These are phyloP conservation scores for Watsonalla cultraria DNA, from an alignment of 2,888 invertebrate species.

Conservation along the genomic window DNA sequence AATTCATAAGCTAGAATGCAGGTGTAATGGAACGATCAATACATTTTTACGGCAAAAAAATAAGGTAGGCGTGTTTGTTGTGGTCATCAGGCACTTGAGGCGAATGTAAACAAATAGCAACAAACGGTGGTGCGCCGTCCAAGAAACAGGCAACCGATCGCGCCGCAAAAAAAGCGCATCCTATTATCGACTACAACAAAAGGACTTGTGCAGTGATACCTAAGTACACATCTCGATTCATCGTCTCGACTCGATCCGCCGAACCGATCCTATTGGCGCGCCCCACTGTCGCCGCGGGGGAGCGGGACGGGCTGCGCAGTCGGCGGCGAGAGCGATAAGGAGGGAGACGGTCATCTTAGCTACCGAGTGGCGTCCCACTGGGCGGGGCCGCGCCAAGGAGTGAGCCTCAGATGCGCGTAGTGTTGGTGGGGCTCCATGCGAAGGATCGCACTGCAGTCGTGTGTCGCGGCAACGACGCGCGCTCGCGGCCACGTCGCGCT, in stretches of 20 bases:
- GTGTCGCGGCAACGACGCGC: conserved; percentile 69
- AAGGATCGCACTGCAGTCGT: conserved; percentile 80
- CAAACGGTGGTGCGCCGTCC: conserved; percentile 29
- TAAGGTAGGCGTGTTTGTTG: conserved; percentile 29
- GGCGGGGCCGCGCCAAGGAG: conserved; percentile 80
- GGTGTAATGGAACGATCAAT: conserved; percentile 14
- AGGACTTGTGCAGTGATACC: conserved; percentile 78
- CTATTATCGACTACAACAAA: conserved; percentile 79
- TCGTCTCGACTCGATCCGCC: conserved; percentile 76
- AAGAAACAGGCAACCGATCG: conserved; percentile 59
- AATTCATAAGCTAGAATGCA: neutral
- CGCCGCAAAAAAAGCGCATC: conserved; percentile 75
- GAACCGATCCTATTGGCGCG: conserved; percentile 78
- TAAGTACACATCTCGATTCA: conserved; percentile 79
- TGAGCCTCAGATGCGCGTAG: conserved; percentile 81
- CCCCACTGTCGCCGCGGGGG: conserved; percentile 72
- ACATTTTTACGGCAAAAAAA: conserved; percentile 18
- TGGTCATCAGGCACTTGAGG: conserved; percentile 19
- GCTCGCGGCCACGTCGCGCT: conserved; percentile 57
- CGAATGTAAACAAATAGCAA: conserved; percentile 51
- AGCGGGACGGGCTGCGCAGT: conserved; percentile 51
- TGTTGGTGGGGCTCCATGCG: conserved; percentile 80
- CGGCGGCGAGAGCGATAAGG: conserved; percentile 49
- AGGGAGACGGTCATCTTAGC: conserved; percentile 77
- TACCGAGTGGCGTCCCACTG: conserved; percentile 76